Evolutionary conservation across 1,140 invertebrate species (phyloP).

Genomic region (Chionoecetes opilio): DNA sequence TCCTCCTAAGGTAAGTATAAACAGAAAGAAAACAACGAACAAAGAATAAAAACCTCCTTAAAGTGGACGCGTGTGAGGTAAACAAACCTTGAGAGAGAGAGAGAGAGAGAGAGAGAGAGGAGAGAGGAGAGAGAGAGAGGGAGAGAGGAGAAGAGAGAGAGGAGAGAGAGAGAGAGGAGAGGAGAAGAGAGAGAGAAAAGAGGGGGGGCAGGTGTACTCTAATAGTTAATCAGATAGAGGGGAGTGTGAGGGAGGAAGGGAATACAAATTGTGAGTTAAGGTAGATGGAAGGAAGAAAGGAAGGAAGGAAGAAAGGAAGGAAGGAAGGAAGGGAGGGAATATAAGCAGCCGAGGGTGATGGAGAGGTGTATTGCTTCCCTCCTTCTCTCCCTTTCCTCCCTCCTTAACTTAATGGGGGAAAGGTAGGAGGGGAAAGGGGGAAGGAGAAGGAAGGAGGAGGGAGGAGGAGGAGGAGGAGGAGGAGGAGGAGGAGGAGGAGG

Average conservation of each 20-base stretch:
- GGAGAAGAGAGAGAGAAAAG: neutral
- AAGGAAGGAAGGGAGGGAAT: neutral
- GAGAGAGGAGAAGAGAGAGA: neutral
- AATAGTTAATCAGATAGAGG: neutral
- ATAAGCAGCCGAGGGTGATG: too few species aligned
- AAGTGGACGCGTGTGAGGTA: neutral
- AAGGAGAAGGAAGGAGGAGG: neutral
- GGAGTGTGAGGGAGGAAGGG: neutral
- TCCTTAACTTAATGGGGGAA: too few species aligned
- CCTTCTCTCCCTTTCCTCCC: too few species aligned
- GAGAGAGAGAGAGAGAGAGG: constrained; percentile 25
- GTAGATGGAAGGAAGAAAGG: neutral
- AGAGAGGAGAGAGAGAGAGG: neutral
- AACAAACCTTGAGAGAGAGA: constrained; percentile 1
- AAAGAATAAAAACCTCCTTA: neutral
- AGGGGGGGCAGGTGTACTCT: neutral
- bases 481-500: too few species aligned
- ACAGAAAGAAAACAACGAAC: neutral
- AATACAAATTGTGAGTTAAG: too few species aligned
- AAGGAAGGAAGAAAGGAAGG: too few species aligned
- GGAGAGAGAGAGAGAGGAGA: neutral
- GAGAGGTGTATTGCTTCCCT: too few species aligned
- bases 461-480: neutral
- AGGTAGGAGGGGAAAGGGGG: neutral
- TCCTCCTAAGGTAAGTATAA: neutral